Percentiles rank a stretch among this genome's conserved stretches.
These are phyloP conservation scores for Phthorimaea operculella DNA, from an alignment of 1,140 invertebrate genomes.

Conservation along the genomic window DNA sequence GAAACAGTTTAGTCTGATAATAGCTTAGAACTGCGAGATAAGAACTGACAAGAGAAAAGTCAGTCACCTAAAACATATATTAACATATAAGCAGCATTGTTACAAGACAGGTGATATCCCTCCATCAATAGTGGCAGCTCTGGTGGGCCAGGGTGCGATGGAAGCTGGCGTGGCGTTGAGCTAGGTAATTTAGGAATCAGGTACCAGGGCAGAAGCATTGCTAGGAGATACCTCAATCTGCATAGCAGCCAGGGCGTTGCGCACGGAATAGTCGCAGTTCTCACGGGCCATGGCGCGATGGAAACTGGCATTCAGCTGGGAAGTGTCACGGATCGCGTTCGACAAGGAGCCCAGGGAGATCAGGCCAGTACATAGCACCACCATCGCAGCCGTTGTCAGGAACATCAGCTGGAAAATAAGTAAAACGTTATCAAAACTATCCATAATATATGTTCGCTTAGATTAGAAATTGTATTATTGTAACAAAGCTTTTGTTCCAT, in stretches of 20 bases:
- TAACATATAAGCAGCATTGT: no score
- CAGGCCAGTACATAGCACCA: slow-evolving; percentile 40
- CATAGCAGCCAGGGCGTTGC: slow-evolving; percentile 47
- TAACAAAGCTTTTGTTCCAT: no score
- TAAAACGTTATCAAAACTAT: slow-evolving; percentile 3
- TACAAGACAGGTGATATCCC: no score
- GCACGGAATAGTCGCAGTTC: slow-evolving; percentile 35
- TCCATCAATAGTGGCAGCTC: slow-evolving; percentile 34
- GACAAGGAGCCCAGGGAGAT: slow-evolving; percentile 34
- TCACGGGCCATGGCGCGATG: slow-evolving; percentile 27
- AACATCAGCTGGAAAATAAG: slow-evolving; percentile 35
- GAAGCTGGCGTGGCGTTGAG: slow-evolving; percentile 41
- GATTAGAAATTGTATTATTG: no score
- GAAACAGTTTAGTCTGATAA: slow-evolving; percentile 10
- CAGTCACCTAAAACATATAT: no score
- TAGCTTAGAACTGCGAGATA: no score
- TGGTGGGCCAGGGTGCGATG: slow-evolving; percentile 26
- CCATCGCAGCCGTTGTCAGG: slow-evolving; percentile 35
- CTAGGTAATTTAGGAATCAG: no score
- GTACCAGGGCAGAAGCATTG: no score
- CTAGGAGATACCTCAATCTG: slow-evolving; percentile 55
- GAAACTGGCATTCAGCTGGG: slow-evolving; percentile 42
- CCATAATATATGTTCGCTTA: no score
- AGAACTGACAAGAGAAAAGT: no score
- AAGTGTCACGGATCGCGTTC: slow-evolving; percentile 36